A percentile compares a stretch with the other conserved stretches of the same genome.
Evolutionary conservation across 2,797 vertebrate species (phyloP).

Genomic region (Furcifer pardalis): DNA sequence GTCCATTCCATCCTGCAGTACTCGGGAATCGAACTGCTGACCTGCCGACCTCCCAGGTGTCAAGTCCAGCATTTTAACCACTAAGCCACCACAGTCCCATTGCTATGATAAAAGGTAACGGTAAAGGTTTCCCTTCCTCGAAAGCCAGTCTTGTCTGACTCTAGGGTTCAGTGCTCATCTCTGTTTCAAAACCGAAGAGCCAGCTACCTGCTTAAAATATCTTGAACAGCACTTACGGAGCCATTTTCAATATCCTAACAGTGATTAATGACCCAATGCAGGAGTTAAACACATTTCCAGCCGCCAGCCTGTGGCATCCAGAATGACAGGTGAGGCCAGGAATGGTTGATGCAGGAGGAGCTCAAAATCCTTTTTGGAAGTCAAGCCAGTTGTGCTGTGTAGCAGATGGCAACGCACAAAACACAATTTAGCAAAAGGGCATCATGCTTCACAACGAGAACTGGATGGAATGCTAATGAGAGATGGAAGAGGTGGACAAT

Average conservation of each 20-base stretch:
- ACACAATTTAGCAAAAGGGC: constrained; percentile 43
- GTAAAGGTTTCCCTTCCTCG: no score
- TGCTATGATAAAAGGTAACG: no score
- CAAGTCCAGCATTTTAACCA: no score
- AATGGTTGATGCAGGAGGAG: constrained; percentile 45
- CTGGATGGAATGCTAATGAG: constrained; percentile 51
- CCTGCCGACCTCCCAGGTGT: no score
- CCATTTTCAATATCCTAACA: constrained; percentile 26
- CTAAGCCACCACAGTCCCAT: no score
- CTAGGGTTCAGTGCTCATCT: no score
- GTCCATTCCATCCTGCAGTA: no score
- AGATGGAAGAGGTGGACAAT: constrained; percentile 21
- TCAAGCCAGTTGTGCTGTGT: constrained; percentile 41
- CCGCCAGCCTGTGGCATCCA: not conserved
- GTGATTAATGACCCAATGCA: constrained; percentile 28
- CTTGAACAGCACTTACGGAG: constrained; percentile 17
- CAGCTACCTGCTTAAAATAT: not conserved
- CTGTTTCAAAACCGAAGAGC: no score
- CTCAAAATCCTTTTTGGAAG: constrained; percentile 56
- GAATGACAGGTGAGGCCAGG: constrained; percentile 42
- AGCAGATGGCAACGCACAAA: constrained; percentile 47
- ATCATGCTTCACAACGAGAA: constrained; percentile 3
- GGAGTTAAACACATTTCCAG: constrained; percentile 38
- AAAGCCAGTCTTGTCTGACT: no score
- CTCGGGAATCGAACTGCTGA: no score